Evolutionary conservation across 2,113 vertebrate genomes (phyloP).

Genomic region (Strix uralensis): DNA sequence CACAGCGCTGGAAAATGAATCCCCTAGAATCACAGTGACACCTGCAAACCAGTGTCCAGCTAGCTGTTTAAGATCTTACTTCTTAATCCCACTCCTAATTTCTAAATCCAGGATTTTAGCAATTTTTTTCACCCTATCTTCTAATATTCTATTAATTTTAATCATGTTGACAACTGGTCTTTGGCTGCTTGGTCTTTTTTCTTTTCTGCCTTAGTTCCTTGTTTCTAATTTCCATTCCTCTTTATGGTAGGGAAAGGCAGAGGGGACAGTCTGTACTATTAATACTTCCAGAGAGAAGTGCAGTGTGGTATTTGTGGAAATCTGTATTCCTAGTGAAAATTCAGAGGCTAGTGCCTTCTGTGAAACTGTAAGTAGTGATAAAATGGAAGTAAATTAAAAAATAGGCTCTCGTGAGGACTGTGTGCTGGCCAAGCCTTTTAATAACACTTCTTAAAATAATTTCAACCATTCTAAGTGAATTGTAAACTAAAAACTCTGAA

Average conservation of each 20-base stretch:
- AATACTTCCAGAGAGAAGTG: not conserved
- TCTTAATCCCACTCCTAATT: not conserved
- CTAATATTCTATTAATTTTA: not conserved
- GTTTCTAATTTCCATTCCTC: conserved; percentile 32
- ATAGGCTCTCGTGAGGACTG: not conserved
- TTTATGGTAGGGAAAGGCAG: not conserved
- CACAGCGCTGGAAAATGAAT: not conserved
- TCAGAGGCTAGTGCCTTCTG: not conserved
- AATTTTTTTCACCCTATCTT: not conserved
- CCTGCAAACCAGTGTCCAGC: not conserved
- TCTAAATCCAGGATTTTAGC: not conserved
- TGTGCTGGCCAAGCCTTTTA: not conserved
- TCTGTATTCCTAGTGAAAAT: not conserved
- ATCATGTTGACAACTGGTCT: not conserved
- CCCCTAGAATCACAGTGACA: not conserved
- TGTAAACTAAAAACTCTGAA: not conserved
- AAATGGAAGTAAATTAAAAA: not conserved
- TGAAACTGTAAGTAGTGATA: not conserved
- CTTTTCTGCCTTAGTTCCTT: not conserved
- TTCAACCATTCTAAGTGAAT: not conserved
- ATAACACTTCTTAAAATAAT: not conserved
- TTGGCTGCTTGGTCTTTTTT: not conserved
- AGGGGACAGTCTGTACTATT: not conserved
- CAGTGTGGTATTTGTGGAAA: not conserved
- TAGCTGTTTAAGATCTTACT: not conserved